Conservation (phyloP, 2,888 invertebrate species). For the Caenorhabditis virilis region DNA sequence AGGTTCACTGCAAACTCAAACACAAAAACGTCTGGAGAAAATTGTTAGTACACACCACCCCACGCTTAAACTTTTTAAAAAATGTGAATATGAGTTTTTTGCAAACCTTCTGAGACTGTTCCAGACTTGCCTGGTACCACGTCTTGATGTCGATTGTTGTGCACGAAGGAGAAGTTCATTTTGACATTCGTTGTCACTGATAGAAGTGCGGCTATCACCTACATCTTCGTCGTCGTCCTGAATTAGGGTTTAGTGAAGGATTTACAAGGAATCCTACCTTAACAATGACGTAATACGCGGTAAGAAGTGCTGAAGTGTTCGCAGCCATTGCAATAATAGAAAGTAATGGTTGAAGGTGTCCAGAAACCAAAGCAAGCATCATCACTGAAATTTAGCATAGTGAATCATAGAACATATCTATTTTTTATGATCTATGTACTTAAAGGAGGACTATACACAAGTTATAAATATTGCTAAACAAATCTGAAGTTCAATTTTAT, state of each 20-base stretch:
- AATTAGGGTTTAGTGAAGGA: slow-evolving; percentile 1
- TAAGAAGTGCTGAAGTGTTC: slow-evolving; percentile 65
- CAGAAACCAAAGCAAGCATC: slow-evolving; percentile 59
- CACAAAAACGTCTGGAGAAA: not conserved
- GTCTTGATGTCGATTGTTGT: slow-evolving; percentile 41
- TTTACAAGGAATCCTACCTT: slow-evolving; percentile 40
- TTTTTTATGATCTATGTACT: no score
- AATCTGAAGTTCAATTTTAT: no score
- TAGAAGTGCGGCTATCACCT: slow-evolving; percentile 61
- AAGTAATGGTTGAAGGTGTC: slow-evolving; percentile 65
- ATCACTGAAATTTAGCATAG: no score
- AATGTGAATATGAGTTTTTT: not conserved
- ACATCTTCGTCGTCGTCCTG: slow-evolving; percentile 66
- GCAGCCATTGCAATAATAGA: slow-evolving; percentile 64
- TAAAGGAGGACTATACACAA: no score
- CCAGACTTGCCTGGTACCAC: slow-evolving; percentile 49
- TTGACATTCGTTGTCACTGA: slow-evolving; percentile 58
- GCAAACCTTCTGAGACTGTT: slow-evolving; percentile 40
- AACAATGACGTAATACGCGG: slow-evolving; percentile 68
- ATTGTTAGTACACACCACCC: not conserved
- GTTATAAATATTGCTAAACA: no score
- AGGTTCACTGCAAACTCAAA: slow-evolving; percentile 25
- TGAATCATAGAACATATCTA: no score
- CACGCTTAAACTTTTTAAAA: no score
- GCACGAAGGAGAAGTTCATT: slow-evolving; percentile 41